Percentiles rank a stretch among this genome's conserved stretches.
phyloP scores from a whole-genome alignment of 2,888 invertebrate species.

The Cheilosia pagana region DNA sequence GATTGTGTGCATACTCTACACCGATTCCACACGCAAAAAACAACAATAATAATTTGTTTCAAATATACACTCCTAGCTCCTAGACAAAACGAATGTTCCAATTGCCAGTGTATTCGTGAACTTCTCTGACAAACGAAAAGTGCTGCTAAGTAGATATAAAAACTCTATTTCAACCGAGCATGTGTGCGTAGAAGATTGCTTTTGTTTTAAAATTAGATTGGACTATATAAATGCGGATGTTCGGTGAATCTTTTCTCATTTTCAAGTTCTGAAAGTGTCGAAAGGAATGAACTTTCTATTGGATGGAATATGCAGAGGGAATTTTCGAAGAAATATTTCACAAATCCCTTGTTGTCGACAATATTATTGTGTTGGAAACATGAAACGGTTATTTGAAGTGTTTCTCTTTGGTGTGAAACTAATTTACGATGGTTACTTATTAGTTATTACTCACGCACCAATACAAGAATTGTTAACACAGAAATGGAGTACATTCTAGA shows the following conservation, averaged over 20 bases:
- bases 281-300: constrained; percentile 35
- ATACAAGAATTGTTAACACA: neutral
- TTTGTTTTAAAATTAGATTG: constrained; percentile 81
- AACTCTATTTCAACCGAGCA: constrained; percentile 5
- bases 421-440: neutral
- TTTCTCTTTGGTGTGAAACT: neutral
- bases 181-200: constrained; percentile 77
- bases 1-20: constrained; percentile 33
- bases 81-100: constrained; percentile 33
- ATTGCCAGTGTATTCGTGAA: constrained; percentile 77
- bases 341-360: neutral
- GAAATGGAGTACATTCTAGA: constrained; percentile 6
- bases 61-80: constrained; percentile 25
- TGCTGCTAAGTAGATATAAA: constrained; percentile 18
- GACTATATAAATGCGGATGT: constrained; percentile 67
- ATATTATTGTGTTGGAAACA: neutral
- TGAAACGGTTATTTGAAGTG: neutral
- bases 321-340: constrained; percentile 2
- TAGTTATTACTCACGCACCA: neutral
- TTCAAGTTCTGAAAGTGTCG: constrained; percentile 41
- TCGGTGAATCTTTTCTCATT: constrained; percentile 52
- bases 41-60: constrained; percentile 27
- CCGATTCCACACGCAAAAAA: constrained; percentile 41
- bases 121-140: constrained; percentile 79
- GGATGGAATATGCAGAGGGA: constrained; percentile 5